Base-by-base conservation (phyloP, 2,113 vertebrate species). In the Semicossyphus pulcher region DNA sequence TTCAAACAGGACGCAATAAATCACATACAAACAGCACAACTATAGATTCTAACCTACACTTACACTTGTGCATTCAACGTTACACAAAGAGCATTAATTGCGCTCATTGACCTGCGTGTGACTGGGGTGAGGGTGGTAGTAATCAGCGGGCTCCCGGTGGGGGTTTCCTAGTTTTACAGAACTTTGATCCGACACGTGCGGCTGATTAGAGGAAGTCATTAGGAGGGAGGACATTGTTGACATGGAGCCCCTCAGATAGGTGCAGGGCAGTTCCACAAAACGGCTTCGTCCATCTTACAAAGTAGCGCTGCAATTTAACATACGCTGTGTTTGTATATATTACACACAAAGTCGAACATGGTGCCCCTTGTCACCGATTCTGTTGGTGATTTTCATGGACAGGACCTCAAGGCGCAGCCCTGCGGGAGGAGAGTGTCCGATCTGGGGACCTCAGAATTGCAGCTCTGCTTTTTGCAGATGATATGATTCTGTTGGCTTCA, bases 201-300 rank as follows among this genome's bases (percentile, higher is more conserved):
- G 77, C 76, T 92, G 82, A 92, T 92, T 92, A 89, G 71, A 84
- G 79, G 68, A 87, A 91, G 84, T 84, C 42, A 65, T 89, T 89
- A 80, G 2, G 28, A 52, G 62, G 54, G 64, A 81, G 76, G 76
- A 78, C 81, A 31, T 84, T 29, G 75, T 83, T 88, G 87, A 89
- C 81, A 73, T 65, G 21, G 14, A 71, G 73, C 51, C 41, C 25
- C 68, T 83, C 56, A 53, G 49, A 82, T 66, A 57, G 63, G 51
- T 67, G 31, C 59, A 67, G 54, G 81, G 54, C 37, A 59, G 57
- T 20, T 74, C 23, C 44, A 34, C 68, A 79, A 61, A 76, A 65
- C 44, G 48, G 20, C 54, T 81, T 62, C 1, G 28, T 72, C 45
- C 11, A 29, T 61, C 52, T 70, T 41, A 5, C 68, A 63, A 42